Evolutionary conservation across 2,888 invertebrate genomes (phyloP).

Genomic region (Phortica okadai): DNA sequence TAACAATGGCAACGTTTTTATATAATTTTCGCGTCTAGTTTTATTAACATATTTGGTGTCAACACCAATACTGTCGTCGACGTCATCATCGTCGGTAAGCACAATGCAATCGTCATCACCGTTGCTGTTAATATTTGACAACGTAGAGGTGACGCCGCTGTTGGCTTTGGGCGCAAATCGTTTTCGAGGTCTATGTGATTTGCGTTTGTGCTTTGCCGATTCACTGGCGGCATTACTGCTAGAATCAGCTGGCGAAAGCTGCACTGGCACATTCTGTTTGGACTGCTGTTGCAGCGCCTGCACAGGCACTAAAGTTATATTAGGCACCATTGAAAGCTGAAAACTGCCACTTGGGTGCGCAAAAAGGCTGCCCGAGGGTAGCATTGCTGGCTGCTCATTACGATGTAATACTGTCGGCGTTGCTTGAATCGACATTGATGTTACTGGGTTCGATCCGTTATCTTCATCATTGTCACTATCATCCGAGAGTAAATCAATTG

Average conservation of each 20-base stretch:
- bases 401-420: slow-evolving; percentile 12
- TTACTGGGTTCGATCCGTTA: not conserved
- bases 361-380: not conserved
- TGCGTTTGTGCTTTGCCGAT: slow-evolving; percentile 51
- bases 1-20: not conserved
- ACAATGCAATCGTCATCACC: slow-evolving; percentile 62
- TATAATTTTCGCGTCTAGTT: not conserved
- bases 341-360: slow-evolving; percentile 36
- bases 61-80: slow-evolving; percentile 22
- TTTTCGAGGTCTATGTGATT: slow-evolving; percentile 52
- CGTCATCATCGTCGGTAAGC: slow-evolving; percentile 68
- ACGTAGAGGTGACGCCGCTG: not conserved
- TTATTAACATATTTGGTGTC: not conserved
- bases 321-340: slow-evolving; percentile 56
- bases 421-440: not conserved
- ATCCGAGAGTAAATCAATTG: slow-evolving; percentile 72
- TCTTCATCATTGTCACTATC: slow-evolving; percentile 53
- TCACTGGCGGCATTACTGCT: slow-evolving; percentile 28
- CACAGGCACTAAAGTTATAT: slow-evolving; percentile 55
- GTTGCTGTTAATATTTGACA: not conserved
- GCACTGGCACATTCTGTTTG: slow-evolving; percentile 32
- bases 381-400: slow-evolving; percentile 20
- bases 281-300: slow-evolving; percentile 41
- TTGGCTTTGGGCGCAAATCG: slow-evolving; percentile 42
- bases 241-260: slow-evolving; percentile 43